phyloP scores from a whole-genome alignment of 2,113 vertebrate species.

The Odontophorus gujanensis region DNA sequence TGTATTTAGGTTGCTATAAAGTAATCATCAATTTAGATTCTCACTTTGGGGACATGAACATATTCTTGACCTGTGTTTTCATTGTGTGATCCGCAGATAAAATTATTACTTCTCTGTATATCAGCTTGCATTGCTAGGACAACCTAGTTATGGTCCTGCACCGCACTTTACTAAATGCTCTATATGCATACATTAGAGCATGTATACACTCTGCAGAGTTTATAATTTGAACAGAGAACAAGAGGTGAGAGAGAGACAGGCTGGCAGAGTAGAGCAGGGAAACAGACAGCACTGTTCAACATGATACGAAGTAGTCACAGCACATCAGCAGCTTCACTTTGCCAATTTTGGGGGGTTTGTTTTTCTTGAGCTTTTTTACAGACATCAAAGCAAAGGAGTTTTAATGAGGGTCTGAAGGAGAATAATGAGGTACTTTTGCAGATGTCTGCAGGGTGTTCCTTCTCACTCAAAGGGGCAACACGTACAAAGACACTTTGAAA shows the following conservation, averaged over 20 bases:
- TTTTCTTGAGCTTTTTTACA: slow-evolving; percentile 10
- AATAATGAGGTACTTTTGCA: slow-evolving; percentile 69
- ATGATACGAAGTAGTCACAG: not conserved
- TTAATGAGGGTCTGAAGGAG: slow-evolving; percentile 70
- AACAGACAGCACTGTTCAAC: not conserved
- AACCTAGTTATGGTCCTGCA: not conserved
- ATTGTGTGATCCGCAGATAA: not conserved
- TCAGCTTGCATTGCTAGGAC: not conserved
- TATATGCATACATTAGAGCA: not conserved
- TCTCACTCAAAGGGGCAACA: slow-evolving; percentile 53
- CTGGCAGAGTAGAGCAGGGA: not conserved
- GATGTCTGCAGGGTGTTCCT: slow-evolving; percentile 68
- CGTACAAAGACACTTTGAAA: slow-evolving; percentile 68
- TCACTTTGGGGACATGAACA: not conserved
- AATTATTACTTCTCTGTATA: not conserved
- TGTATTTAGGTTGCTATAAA: not conserved
- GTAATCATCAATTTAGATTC: not conserved
- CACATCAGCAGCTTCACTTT: slow-evolving; percentile 14
- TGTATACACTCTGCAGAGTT: not conserved
- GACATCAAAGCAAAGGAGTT: slow-evolving; percentile 63
- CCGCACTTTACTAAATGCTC: not conserved
- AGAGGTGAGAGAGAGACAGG: not conserved
- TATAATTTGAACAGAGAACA: not conserved
- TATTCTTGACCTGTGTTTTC: not conserved
- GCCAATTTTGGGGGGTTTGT: not conserved